Evolutionary conservation across 1,140 invertebrate genomes (phyloP).

Genomic region (Drosophila orosa): DNA sequence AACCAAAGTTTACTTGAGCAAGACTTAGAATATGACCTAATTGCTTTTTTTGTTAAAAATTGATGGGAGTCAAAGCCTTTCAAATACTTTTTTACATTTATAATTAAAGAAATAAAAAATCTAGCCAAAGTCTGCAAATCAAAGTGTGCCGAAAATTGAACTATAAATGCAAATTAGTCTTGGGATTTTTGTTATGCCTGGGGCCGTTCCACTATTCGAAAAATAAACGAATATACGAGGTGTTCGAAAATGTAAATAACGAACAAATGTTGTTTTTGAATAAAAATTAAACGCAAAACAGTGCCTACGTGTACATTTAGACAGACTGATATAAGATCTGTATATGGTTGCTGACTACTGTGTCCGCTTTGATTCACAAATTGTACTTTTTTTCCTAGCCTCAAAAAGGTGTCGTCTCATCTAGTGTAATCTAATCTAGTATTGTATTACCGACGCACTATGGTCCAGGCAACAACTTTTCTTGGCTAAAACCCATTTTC

Average conservation of each 20-base stretch:
- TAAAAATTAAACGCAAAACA: no score
- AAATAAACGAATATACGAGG: neutral
- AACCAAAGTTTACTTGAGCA: conserved; percentile 12
- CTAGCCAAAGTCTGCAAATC: neutral
- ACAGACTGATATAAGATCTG: no score
- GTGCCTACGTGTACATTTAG: no score
- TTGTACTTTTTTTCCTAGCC: no score
- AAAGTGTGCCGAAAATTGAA: neutral
- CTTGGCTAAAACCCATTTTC: no score
- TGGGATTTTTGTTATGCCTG: neutral
- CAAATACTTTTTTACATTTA: neutral
- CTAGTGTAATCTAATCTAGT: no score
- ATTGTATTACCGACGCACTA: no score
- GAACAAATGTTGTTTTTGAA: neutral
- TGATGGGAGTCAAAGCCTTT: neutral
- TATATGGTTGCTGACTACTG: no score
- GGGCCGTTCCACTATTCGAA: neutral
- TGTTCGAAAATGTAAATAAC: neutral
- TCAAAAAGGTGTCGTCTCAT: no score
- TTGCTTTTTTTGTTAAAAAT: neutral
- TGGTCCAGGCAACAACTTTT: no score
- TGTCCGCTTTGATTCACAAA: no score
- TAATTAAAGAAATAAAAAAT: neutral
- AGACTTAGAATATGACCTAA: neutral
- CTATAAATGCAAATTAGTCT: neutral